Evolutionary conservation across 2,113 vertebrate genomes (phyloP), one percentile per base, ranked within the genome.

Genomic region (Atractosteus spatula): DNA sequence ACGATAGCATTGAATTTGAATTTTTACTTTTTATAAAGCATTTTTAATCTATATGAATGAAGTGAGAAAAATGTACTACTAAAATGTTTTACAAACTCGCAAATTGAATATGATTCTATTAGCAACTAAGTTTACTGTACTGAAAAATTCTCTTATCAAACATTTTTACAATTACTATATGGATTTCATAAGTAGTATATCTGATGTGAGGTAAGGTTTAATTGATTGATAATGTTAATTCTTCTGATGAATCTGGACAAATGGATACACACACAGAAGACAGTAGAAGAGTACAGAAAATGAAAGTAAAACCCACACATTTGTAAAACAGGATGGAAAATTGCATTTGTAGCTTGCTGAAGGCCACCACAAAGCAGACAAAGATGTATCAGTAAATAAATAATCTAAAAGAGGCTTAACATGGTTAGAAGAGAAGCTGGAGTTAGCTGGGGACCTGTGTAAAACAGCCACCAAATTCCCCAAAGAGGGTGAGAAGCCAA

Each of bases 361-460:
- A 71, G 77, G 75, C 55, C 76, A 77, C 44, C 79, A 44, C 12
- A 62, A 0, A 76, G 65, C 74, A 80, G 54, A 77, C 71, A 77
- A 71, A 45, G 79, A 62, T 83, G 85, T 83, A 85, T 80, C 86
- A 85, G 81, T 47, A 77, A 78, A 70, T 51, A 69, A 79, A 81
- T 82, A 66, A n/a, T 74, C 78, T 80, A 79, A 82, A 89, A 86
- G 76, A 80, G 70, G 71, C 86, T 87, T 87, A 2, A 29, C 29
- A 1, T 29, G 29, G 29, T 29, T 29, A 29, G 29, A 29, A 29
- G 2, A 29, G 29, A 29, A 29, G 29, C 29, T 29, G 29, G 29
- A 29, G 75, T 88, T 86, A 87, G 81, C 85, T 71, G 71, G 77
- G 86, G 81, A 84, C 74, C 77, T 82, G 71, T 73, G 77, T 79